A percentile compares a stretch with the other conserved stretches of the same genome.
Conservation (phyloP, 2,113 vertebrate species). For the Nasalis larvatus region DNA sequence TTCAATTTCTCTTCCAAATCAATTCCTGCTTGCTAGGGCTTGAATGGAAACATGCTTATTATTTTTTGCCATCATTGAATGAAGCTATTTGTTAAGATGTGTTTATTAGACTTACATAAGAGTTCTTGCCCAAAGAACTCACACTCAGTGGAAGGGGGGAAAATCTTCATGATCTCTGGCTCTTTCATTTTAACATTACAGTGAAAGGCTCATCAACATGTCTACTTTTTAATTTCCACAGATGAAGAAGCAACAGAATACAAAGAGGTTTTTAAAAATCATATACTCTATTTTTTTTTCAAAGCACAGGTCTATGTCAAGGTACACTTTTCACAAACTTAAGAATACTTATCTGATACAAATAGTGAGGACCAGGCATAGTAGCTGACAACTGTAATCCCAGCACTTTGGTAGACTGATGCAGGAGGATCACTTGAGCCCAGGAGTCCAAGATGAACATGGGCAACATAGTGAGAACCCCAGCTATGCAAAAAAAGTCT, state of each 20-base stretch:
- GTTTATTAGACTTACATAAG: slow-evolving; percentile 70
- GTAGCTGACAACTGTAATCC: too few relatives aligned
- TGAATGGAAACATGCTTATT: slow-evolving; percentile 49
- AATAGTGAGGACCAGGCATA: neutral
- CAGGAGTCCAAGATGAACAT: too few relatives aligned
- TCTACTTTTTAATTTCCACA: slow-evolving; percentile 17
- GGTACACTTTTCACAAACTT: neutral
- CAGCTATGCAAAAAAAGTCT: too few relatives aligned
- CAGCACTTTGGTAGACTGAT: too few relatives aligned
- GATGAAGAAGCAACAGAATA: neutral
- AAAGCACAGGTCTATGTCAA: neutral
- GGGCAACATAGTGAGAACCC: too few relatives aligned
- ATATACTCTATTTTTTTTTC: neutral
- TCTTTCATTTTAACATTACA: neutral
- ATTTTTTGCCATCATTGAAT: slow-evolving; percentile 48
- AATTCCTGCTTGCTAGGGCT: slow-evolving; percentile 65
- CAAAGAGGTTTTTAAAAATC: slow-evolving; percentile 23
- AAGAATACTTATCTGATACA: neutral
- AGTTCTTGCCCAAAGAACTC: slow-evolving; percentile 33
- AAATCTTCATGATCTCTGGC: slow-evolving; percentile 39
- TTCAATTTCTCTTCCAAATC: slow-evolving; percentile 61
- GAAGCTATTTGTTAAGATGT: slow-evolving; percentile 56
- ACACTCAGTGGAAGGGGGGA: neutral
- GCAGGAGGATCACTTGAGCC: too few relatives aligned
- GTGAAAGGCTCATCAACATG: slow-evolving; percentile 27